Evolutionary conservation across 2,888 invertebrate genomes (phyloP).

Genomic region (Deilephila elpenor): DNA sequence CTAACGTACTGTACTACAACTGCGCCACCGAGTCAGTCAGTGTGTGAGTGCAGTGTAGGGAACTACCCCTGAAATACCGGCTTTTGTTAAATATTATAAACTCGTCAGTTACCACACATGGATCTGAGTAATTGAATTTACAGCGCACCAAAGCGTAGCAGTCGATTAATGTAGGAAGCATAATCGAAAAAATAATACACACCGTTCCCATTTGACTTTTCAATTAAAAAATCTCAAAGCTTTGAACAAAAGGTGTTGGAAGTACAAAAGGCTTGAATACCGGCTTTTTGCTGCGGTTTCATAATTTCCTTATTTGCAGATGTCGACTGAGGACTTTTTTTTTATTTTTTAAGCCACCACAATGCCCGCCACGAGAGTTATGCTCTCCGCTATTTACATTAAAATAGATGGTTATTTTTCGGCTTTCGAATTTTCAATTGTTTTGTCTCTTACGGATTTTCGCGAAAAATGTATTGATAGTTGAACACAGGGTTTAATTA

Average conservation of each 20-base stretch:
- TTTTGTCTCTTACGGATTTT: conserved; percentile 28
- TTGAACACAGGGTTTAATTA: neutral
- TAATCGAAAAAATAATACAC: conserved; percentile 38
- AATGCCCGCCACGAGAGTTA: conserved; percentile 52
- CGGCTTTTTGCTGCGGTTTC: conserved; percentile 67
- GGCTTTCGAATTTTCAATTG: conserved; percentile 30
- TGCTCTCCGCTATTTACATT: conserved; percentile 60
- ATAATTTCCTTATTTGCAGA: conserved; percentile 79
- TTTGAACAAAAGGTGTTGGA: conserved; percentile 70
- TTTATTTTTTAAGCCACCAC: conserved; percentile 58
- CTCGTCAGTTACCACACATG: neutral
- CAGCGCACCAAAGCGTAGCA: neutral
- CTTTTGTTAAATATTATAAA: neutral
- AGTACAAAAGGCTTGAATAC: conserved; percentile 68
- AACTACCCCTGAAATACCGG: too few relatives aligned
- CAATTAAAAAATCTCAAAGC: conserved; percentile 67
- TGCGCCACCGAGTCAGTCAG: too few relatives aligned
- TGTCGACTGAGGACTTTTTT: conserved; percentile 62
- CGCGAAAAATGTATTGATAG: conserved; percentile 1
- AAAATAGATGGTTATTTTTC: conserved; percentile 50
- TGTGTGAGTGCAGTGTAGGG: too few relatives aligned
- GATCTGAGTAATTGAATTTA: neutral
- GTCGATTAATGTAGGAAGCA: conserved; percentile 35
- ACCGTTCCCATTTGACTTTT: conserved; percentile 62
- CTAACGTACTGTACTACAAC: too few relatives aligned